Percentiles rank a stretch among this genome's conserved stretches.
Conservation (phyloP, 2,797 vertebrate genomes). For the Ptychadena robeensis region DNA sequence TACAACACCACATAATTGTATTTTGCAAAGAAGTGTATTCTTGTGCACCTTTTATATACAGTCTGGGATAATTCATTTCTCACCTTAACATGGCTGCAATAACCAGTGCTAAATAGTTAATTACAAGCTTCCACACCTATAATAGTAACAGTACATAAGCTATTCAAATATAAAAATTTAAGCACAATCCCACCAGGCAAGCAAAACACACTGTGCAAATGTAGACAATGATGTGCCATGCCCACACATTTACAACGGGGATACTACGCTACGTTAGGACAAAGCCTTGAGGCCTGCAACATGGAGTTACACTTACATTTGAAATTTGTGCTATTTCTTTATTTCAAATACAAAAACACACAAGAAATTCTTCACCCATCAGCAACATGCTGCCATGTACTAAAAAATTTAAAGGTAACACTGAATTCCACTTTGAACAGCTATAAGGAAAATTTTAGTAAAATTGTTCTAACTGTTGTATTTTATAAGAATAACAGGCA, state of each 20-base stretch:
- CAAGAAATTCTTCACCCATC: neutral
- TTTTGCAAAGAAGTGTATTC: neutral
- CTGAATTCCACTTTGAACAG: neutral
- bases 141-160: neutral
- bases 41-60: neutral
- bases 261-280: slow-evolving; percentile 38
- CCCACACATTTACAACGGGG: slow-evolving; percentile 40
- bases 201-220: neutral
- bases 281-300: slow-evolving; percentile 38
- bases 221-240: slow-evolving; percentile 4
- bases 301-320: neutral
- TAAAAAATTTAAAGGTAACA: neutral
- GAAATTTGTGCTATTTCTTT: neutral
- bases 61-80: neutral
- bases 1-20: neutral
- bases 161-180: neutral
- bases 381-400: neutral
- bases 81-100: neutral
- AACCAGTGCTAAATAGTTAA: neutral
- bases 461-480: neutral
- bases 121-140: neutral
- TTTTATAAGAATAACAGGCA: neutral
- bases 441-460: neutral
- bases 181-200: slow-evolving; percentile 5
- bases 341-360: neutral